Evolutionary conservation across 2,888 invertebrate genomes (phyloP).

Genomic region (Conistra vaccinii): DNA sequence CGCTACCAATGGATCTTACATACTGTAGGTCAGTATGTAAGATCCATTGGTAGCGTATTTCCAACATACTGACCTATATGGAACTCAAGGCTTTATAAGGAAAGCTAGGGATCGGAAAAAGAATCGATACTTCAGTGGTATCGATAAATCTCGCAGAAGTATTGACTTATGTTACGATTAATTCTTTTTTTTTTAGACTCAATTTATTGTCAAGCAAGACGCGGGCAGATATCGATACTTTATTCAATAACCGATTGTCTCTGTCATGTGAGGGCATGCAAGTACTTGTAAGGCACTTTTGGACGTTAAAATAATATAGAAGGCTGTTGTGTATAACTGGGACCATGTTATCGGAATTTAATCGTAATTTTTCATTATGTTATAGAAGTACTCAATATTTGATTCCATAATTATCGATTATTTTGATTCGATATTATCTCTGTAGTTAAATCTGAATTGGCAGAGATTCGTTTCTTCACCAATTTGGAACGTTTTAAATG

Average conservation of each 20-base stretch:
- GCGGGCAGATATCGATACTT: background rate
- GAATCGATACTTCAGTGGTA: slow-evolving; percentile 10
- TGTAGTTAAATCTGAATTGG: too few relatives aligned
- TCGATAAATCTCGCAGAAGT: background rate
- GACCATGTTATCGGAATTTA: background rate
- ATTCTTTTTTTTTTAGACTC: background rate
- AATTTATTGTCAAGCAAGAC: background rate
- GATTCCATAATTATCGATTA: background rate
- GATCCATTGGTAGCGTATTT: too few relatives aligned
- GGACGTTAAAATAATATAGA: too few relatives aligned
- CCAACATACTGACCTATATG: slow-evolving; percentile 58
- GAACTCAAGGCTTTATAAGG: slow-evolving; percentile 22
- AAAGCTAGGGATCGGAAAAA: slow-evolving; percentile 35
- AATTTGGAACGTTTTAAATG: background rate
- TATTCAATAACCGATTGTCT: background rate
- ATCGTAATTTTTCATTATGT: background rate
- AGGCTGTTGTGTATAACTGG: background rate
- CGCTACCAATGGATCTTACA: slow-evolving; percentile 37
- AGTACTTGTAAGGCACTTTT: too few relatives aligned
- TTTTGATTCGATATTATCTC: background rate
- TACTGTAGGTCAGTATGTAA: too few relatives aligned
- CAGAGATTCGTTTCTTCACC: slow-evolving; percentile 2
- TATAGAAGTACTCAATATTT: background rate
- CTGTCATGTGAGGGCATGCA: background rate
- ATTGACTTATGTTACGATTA: background rate